Evolutionary conservation across 2,113 vertebrate genomes (phyloP).

Genomic region (Daphoenositta chrysoptera): DNA sequence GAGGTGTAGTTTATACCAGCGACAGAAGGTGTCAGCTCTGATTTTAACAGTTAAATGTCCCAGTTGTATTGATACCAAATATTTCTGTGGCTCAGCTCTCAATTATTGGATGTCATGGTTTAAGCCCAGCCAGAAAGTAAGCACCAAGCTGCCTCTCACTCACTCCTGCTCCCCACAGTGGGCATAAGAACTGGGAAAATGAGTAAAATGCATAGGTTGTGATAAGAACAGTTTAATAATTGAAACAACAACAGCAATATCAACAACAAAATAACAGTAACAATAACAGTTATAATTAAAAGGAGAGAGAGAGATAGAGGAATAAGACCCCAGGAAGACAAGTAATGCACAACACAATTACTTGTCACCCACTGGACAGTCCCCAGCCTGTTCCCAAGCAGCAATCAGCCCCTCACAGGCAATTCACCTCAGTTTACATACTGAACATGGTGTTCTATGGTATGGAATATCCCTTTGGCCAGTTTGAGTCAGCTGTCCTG

Average conservation of each 20-base stretch:
- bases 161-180: background rate
- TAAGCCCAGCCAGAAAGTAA: background rate
- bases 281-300: background rate
- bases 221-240: background rate
- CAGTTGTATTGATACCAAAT: background rate
- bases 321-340: background rate
- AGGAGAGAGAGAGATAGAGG: background rate
- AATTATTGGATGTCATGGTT: background rate
- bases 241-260: background rate
- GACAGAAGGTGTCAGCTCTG: background rate
- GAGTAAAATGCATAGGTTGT: background rate
- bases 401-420: rapidly evolving
- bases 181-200: background rate
- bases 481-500: background rate
- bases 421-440: background rate
- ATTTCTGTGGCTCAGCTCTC: background rate
- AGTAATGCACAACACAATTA: background rate
- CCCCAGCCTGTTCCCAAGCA: background rate
- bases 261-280: background rate
- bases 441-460: background rate
- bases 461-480: background rate
- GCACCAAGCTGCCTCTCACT: background rate
- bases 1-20: background rate
- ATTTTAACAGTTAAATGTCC: background rate
- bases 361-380: background rate